These are phyloP conservation scores for Caenorhabditis sinica DNA, from an alignment of 2,888 invertebrate genomes.

Conservation along the genomic window DNA sequence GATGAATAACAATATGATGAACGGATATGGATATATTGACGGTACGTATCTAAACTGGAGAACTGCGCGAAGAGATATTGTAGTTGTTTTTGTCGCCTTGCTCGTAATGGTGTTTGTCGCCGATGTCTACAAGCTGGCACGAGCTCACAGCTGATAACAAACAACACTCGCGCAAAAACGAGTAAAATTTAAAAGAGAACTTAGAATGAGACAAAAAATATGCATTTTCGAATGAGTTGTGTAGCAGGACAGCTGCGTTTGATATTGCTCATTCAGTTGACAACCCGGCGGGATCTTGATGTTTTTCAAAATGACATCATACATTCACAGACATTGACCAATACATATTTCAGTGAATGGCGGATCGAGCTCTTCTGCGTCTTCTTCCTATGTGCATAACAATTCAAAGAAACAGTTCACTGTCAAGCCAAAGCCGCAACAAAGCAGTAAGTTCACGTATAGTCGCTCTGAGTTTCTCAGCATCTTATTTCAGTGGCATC, in stretches of 20 bases:
- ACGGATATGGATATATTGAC: slow-evolving; percentile 9
- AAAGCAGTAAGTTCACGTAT: too few species aligned
- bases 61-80: neutral
- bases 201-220: neutral
- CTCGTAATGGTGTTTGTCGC: too few species aligned
- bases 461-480: neutral
- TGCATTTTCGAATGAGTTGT: slow-evolving; percentile 20
- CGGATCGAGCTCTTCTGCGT: neutral
- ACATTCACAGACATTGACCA: too few species aligned
- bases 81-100: neutral
- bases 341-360: too few species aligned
- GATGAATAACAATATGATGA: slow-evolving; percentile 10
- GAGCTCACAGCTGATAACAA: neutral
- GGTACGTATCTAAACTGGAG: neutral
- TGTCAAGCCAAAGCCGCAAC: too few species aligned
- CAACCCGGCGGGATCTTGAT: too few species aligned
- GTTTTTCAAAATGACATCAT: too few species aligned
- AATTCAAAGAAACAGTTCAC: too few species aligned
- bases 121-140: neutral
- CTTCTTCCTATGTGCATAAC: neutral
- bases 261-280: too few species aligned
- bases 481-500: slow-evolving; percentile 5
- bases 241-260: slow-evolving; percentile 44
- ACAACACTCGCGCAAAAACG: slow-evolving; percentile 14
- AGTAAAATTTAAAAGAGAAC: neutral